Evolutionary conservation across 2,797 vertebrate genomes (phyloP), one percentile per base, ranked within the genome.

Genomic region (Tadarida brasiliensis): DNA sequence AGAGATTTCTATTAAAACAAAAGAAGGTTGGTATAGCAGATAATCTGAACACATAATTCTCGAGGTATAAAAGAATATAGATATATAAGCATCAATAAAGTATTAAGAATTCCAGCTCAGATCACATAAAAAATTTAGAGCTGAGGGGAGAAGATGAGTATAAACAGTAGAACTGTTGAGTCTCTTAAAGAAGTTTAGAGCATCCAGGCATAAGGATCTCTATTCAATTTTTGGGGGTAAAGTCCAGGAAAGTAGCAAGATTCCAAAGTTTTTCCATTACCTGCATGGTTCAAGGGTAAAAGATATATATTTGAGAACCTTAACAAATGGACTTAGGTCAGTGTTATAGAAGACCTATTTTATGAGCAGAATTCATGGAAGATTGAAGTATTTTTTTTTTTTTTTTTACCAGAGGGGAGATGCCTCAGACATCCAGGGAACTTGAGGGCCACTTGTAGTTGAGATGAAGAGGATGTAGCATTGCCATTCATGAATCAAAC

Each of bases 1-100:
- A 76, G 14, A 77, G 20, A 54, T 59, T 87, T 96, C 47, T 80
- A 68, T 39, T 96, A 82, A 63, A 91, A n/a, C 39, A 59, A 95
- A 51, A 89, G 67, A 91, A 3, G 14, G 1, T n/a, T 77, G 15
- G 24, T 20, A 86, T 73, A 61, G 39, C 11, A 95, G 68, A 92
- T 76, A 44, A 44, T 44, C 39, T 44, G 39, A 44, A 44, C 39
- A 44, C 39, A 44, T 44, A 44, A 44, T 44, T 44, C 39, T 44
- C 39, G 5, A 83, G 20, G 49, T 67, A 39, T 54, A 47, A 88
- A 86, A 77, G 5, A 44, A 44, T 44, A 44, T 44, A 7, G 3
- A 4, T 44, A 44, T 44, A 44, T 44, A 44, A 74, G 26, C 1
- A 35, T 57, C 4, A 77, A 65, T 77, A 76, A 88, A 91, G 71